Conservation (phyloP, 1,140 invertebrate genomes). For the Paralvinella palmiformis region DNA sequence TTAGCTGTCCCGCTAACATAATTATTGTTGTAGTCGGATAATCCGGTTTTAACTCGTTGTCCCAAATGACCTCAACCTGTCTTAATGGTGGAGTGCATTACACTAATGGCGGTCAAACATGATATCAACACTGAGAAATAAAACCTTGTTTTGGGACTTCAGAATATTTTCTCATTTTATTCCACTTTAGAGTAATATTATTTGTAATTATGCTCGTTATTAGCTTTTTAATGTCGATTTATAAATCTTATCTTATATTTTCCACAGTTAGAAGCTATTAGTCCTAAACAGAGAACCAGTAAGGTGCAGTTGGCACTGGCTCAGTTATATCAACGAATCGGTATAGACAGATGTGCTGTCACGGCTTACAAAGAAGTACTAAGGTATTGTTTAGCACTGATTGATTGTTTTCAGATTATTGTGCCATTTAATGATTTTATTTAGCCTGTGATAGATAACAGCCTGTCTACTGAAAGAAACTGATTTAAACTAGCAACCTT, state of each 20-base stretch:
- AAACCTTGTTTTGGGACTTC: slow-evolving; percentile 5
- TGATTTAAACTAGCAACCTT: too few relatives aligned
- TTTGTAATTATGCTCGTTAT: background rate
- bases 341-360: slow-evolving; percentile 62
- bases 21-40: too few relatives aligned
- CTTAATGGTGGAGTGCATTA: background rate
- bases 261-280: slow-evolving; percentile 59
- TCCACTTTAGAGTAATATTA: background rate
- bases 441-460: too few relatives aligned
- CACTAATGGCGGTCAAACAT: background rate
- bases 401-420: too few relatives aligned
- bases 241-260: slow-evolving; percentile 12
- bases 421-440: too few relatives aligned
- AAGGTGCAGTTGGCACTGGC: slow-evolving; percentile 68
- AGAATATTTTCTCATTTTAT: background rate
- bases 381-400: too few relatives aligned
- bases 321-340: slow-evolving; percentile 64
- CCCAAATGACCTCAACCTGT: background rate
- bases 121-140: background rate
- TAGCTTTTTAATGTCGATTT: background rate
- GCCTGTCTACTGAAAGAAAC: too few relatives aligned
- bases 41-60: too few relatives aligned
- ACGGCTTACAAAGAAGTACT: slow-evolving; percentile 70
- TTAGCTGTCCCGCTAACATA: too few relatives aligned
- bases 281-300: slow-evolving; percentile 62